These are phyloP conservation scores for Drosophila nigromelanica DNA, from an alignment of 1,140 invertebrate species.

Conservation along the genomic window DNA sequence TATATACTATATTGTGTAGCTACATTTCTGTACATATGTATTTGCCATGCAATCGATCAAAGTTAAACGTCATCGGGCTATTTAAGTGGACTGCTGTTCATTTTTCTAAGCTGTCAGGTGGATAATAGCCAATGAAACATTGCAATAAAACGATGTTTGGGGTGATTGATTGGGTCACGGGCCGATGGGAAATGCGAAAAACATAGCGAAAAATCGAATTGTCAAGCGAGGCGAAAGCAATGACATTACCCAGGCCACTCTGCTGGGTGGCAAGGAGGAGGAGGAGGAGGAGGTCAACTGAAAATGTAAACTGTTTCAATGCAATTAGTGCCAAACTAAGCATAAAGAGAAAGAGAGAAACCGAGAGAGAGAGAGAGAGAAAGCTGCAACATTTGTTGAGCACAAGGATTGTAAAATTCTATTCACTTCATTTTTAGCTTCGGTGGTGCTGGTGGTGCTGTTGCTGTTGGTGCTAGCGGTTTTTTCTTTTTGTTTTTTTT, in stretches of 20 bases:
- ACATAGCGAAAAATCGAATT: slow-evolving; percentile 21
- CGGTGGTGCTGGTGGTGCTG: neutral
- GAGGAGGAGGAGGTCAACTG: neutral
- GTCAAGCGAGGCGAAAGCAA: slow-evolving; percentile 3
- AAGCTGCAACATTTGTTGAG: neutral
- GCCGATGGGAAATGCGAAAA: slow-evolving; percentile 3
- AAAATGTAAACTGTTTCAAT: slow-evolving; percentile 23
- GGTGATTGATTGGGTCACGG: slow-evolving; percentile 31
- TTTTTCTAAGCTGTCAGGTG: slow-evolving; percentile 30
- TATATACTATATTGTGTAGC: neutral
- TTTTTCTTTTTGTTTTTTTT: neutral
- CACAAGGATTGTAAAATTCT: neutral
- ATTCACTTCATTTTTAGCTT: neutral
- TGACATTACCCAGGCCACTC: neutral
- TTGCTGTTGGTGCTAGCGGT: no score
- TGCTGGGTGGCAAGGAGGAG: neutral
- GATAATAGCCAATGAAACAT: slow-evolving; percentile 38
- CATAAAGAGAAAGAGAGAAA: neutral
- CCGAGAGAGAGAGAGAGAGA: neutral
- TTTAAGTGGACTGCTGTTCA: slow-evolving; percentile 32
- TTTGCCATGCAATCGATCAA: slow-evolving; percentile 28
- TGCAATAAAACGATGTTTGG: slow-evolving; percentile 14
- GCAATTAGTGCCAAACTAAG: slow-evolving; percentile 23
- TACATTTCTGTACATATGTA: neutral
- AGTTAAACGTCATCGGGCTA: slow-evolving; percentile 33